Evolutionary conservation across 2,797 vertebrate genomes (phyloP), one percentile per base, ranked within the genome.

Genomic region (Anabacerthia variegaticeps): DNA sequence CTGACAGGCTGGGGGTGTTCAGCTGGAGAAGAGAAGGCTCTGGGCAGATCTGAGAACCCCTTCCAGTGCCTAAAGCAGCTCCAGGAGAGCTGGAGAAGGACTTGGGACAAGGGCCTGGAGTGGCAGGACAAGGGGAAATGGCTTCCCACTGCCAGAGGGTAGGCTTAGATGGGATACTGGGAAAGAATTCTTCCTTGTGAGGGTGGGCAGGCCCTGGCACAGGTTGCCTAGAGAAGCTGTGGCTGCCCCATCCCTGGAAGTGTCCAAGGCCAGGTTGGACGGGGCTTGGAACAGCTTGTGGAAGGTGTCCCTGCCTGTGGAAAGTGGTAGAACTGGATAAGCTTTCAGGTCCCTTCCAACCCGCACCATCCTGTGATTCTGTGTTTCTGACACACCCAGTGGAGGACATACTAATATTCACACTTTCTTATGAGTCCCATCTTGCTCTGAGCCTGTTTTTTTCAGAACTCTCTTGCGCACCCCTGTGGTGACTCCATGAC

Each of bases 301-400:
- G 22, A 32, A 36, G 8, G 3, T 48, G 32, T 49, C 15, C 9
- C 13, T 49, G 43, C 14, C 62, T 20, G 5, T 46, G 43, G 30
- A 6, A 65, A 12, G 43, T 3, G 6, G n/a, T 37, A n/a, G 20
- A n/a, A 15, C 28, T 44, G 43, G 11, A 9, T 27, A 7, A 13
- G 14, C 24, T 51, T 6, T 51, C 4, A 56, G 20, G 20, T 63
- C 12, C 1, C 0, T 30, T 44, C 37, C 28, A 44, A 3, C 20
- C 14, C 51, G 51, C 15, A 19, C 17, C 7, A 7, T 28, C 43
- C 9, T 44, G 55, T 61, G 63, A 12, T 28, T 76, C 13, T 51
- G 41, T 61, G 49, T 41, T 61, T 63, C 23, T 37, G 0, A 1
- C 10, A 7, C 8, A 16, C 1, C 10, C 21, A 34, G 0, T 2